Base-by-base conservation (phyloP, 1,140 invertebrate genomes). In the Nymphalis io region DNA sequence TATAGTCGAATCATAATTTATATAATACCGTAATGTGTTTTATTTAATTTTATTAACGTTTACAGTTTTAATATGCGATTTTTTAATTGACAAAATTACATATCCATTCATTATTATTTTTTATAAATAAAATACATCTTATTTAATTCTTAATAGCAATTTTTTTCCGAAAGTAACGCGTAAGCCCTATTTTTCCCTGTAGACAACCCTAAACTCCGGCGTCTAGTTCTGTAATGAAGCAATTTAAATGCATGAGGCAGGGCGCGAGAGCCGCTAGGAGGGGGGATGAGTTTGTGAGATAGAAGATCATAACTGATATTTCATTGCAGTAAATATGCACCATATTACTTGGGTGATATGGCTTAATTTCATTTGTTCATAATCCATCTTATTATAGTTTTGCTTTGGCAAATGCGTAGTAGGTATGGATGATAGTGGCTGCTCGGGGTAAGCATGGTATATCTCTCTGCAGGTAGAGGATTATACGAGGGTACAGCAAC, bases 171-270 rank as follows among this genome's bases (percentile, higher is more conserved):
- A 59, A 62, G 42, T 59, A 78, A 60, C 15, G 6, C 68, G 73
- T 73, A 79, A 76, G 78, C 68, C 59, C 53, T 51, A 82, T 84
- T 88, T 83, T 81, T 83, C 84, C 78, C 83, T 76, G 72, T 77
- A 79, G 88, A 76, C 89, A 91, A 85, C 89, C 89, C 89, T 91
- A 81, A 67, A 65, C 71, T 68, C 65, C 77, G 78, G 72, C 85
- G 82, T 90, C 88, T 90, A 88, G 84, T 82, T 86, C 87, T 76
- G 83, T 92, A 92, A 92, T 92, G 91, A 92, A 92, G 90, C 90
- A 92, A 92, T 92, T 92, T 92, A 92, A 92, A 92, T 92, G 91
- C 91, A 92, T 92, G 91, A 92, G 88, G 90, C 84, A 91, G 90
- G 90, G 89, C 89, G 89, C 85, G 88, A 85, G 84, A 80, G 81